Base-by-base conservation (phyloP, 2,888 invertebrate genomes). In the Seladonia tumulorum region DNA sequence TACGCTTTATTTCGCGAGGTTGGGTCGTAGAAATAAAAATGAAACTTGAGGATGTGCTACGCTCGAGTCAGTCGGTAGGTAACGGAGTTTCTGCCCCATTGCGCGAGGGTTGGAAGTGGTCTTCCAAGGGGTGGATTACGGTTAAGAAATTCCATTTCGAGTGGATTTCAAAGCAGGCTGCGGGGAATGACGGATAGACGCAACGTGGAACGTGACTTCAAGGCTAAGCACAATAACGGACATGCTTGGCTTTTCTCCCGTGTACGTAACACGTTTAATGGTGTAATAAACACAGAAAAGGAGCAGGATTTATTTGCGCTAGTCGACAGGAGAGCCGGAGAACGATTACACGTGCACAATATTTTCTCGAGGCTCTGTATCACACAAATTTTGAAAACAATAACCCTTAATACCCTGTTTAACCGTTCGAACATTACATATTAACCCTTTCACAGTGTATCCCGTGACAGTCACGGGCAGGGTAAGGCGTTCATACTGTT, bases 111-210 rank as follows among this genome's bases (percentile, higher is more conserved):
- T 66, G 35, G 5, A 66, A 66, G 35, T 66, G 35, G 66, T 66
- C 35, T 18, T 66, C 18, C 1, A 35, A 35, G 35, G 35, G 35
- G 35, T 66, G 35, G 66, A 66, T 66, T 39, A 66, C 66, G 66
- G 66, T 66, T 66, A 66, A 35, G 66, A 66, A 66, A 66, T 35
- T 66, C 66, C 35, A 66, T 66, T 66, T 66, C 66, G 66, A 39
- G 35, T 39, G 35, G 66, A 22, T 66, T 35, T 35, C 35, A 22
- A 18, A 35, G 29, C 35, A 18, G 35, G 10, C 29, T 66, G 2
- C 22, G 10, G 66, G 10, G 66, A 35, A 39, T 35, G 66, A 66
- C 35, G 66, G 18, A 18, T 66, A 66, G 66, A 35, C 39, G 66
- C 29, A 29, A 29, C 25, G 25, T 60, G 12, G 66, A 66, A 66